Evolutionary conservation across 2,113 vertebrate species (phyloP).

Genomic region (Atrichornis clamosus): DNA sequence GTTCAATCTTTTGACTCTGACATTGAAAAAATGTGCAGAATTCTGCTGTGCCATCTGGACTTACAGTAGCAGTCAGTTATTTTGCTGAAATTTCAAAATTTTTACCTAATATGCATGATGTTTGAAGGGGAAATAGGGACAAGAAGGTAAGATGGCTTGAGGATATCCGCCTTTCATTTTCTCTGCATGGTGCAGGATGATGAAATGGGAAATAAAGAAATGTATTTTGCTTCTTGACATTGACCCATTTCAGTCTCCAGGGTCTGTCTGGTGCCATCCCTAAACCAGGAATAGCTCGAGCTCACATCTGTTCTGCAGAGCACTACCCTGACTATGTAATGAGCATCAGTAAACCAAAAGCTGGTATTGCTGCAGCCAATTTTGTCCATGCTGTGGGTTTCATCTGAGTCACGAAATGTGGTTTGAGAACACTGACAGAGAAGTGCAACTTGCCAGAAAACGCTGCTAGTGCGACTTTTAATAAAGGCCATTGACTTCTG

Average conservation of each 20-base stretch:
- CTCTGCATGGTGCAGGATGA: neutral
- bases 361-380: neutral
- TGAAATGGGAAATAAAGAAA: neutral
- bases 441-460: neutral
- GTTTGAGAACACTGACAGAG: neutral
- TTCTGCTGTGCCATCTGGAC: neutral
- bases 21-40: neutral
- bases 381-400: neutral
- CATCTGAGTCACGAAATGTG: neutral
- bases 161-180: neutral
- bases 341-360: neutral
- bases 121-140: neutral
- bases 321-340: neutral
- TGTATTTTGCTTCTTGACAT: neutral
- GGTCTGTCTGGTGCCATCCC: neutral
- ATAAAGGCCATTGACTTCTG: neutral
- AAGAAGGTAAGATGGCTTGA: neutral
- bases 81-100: neutral
- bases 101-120: neutral
- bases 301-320: neutral
- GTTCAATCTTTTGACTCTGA: neutral
- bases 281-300: neutral
- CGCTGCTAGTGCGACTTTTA: fast-evolving
- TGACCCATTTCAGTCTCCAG: neutral
- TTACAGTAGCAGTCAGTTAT: neutral